Percentiles rank a stretch among this genome's conserved stretches.
Evolutionary conservation across 1,140 invertebrate species (phyloP).

Genomic region (Drosophila jambulina): DNA sequence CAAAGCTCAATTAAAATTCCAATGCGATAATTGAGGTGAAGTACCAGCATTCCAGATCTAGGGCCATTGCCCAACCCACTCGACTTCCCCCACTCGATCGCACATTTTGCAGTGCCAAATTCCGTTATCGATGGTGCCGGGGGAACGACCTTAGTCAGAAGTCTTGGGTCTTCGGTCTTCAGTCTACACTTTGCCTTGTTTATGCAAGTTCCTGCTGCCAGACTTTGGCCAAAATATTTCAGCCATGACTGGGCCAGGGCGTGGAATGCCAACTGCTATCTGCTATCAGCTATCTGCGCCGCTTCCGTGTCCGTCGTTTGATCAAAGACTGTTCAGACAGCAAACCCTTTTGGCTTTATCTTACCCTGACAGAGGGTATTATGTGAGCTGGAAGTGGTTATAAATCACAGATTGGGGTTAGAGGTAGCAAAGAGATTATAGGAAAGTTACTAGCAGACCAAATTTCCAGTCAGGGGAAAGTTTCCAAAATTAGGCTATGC

Average conservation of each 20-base stretch:
- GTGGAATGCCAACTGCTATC: slow-evolving; percentile 27
- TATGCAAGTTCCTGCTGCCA: slow-evolving; percentile 27
- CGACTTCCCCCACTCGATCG: slow-evolving; percentile 23
- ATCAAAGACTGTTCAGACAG: slow-evolving; percentile 44
- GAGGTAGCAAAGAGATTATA: neutral
- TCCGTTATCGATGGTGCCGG: slow-evolving; percentile 19
- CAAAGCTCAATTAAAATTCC: slow-evolving; percentile 23
- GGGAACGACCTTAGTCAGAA: slow-evolving; percentile 58
- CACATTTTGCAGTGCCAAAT: slow-evolving; percentile 55
- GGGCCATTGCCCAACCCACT: slow-evolving; percentile 15
- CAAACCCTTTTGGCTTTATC: slow-evolving; percentile 33
- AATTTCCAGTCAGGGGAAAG: neutral
- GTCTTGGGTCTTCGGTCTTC: slow-evolving; percentile 2
- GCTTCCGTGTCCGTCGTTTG: slow-evolving; percentile 46
- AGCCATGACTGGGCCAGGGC: slow-evolving; percentile 35
- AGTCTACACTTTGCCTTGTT: slow-evolving; percentile 9
- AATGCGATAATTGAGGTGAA: slow-evolving; percentile 13
- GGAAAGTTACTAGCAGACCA: neutral
- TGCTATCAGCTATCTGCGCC: slow-evolving; percentile 27
- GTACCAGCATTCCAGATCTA: slow-evolving; percentile 7
- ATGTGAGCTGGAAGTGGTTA: no score
- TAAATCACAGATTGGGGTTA: neutral
- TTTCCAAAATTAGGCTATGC: neutral
- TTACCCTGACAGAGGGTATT: neutral
- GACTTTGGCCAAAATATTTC: slow-evolving; percentile 54